A percentile compares a stretch with the other conserved stretches of the same genome.
phyloP scores from a whole-genome alignment of 2,888 invertebrate genomes.

The Tinea pellionella region DNA sequence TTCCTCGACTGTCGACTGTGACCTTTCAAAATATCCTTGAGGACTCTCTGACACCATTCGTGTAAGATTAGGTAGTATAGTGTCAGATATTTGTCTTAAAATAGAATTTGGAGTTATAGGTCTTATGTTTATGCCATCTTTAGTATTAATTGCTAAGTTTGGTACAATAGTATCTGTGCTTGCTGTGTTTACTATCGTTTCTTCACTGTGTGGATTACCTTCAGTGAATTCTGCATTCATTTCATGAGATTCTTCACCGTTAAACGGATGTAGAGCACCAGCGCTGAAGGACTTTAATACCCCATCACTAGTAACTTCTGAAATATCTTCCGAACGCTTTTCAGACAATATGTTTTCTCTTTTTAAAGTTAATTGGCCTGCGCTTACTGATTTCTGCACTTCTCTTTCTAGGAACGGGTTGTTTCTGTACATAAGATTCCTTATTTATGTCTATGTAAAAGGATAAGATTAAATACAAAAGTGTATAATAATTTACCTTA shows the following conservation, averaged over 20 bases:
- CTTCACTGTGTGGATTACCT: slow-evolving; percentile 39
- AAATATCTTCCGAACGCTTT: slow-evolving; percentile 35
- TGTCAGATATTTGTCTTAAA: slow-evolving; percentile 40
- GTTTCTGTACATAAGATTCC: slow-evolving; percentile 35
- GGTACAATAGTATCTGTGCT: slow-evolving; percentile 52
- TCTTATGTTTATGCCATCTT: slow-evolving; percentile 15
- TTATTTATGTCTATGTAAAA: slow-evolving; percentile 17
- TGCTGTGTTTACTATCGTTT: slow-evolving; percentile 37
- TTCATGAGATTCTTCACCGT: slow-evolving; percentile 19
- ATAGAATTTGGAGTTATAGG: slow-evolving; percentile 22
- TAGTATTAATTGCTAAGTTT: slow-evolving; percentile 20
- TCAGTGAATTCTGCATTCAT: neutral
- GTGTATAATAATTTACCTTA: slow-evolving; percentile 30
- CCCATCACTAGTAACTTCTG: slow-evolving; percentile 33
- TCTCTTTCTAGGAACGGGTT: slow-evolving; percentile 66
- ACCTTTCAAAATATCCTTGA: slow-evolving; percentile 36
- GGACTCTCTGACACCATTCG: slow-evolving; percentile 35
- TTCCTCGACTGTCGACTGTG: slow-evolving; percentile 39
- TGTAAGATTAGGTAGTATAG: slow-evolving; percentile 39
- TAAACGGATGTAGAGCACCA: slow-evolving; percentile 49
- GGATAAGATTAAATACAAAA: neutral
- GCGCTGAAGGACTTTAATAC: slow-evolving; percentile 59
- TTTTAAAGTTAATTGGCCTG: slow-evolving; percentile 53
- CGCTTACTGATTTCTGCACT: slow-evolving; percentile 76
- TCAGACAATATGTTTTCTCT: slow-evolving; percentile 43